Evolutionary conservation across 2,888 invertebrate species (phyloP).

Genomic region (Tupiocoris notatus): DNA sequence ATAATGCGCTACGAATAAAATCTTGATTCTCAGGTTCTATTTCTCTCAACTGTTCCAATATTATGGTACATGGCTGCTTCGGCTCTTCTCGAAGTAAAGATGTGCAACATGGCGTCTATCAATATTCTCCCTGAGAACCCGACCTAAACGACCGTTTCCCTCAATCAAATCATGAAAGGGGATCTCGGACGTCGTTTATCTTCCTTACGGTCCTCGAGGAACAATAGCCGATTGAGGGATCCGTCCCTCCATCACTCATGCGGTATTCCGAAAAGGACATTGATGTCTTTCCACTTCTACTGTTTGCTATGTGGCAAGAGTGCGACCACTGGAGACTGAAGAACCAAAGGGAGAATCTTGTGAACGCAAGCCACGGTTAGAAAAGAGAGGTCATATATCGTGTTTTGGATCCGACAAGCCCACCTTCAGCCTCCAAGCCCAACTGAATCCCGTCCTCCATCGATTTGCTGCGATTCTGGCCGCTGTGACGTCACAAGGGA

Average conservation of each 20-base stretch:
- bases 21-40: too few species aligned
- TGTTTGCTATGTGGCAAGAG: background rate
- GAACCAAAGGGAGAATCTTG: constrained; percentile 1
- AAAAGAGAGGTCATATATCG: constrained; percentile 25
- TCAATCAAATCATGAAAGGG: constrained; percentile 37
- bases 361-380: background rate
- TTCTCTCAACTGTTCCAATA: too few species aligned
- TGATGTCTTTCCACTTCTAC: constrained; percentile 12
- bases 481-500: background rate
- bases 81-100: too few species aligned
- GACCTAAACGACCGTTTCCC: background rate
- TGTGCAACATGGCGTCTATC: background rate
- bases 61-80: too few species aligned
- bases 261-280: constrained; percentile 14
- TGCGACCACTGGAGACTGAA: constrained; percentile 1
- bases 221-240: background rate
- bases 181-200: constrained; percentile 14
- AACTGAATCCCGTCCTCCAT: background rate
- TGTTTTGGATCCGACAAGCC: constrained; percentile 3
- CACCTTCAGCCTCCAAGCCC: background rate
- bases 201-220: constrained; percentile 11
- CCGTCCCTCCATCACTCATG: constrained; percentile 30
- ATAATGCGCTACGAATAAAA: too few species aligned
- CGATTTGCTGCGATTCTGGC: background rate
- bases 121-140: background rate